Evolutionary conservation across 1,140 invertebrate species (phyloP), one percentile per base, ranked within the genome.

Genomic region (Trachymyrmex septentrionalis): DNA sequence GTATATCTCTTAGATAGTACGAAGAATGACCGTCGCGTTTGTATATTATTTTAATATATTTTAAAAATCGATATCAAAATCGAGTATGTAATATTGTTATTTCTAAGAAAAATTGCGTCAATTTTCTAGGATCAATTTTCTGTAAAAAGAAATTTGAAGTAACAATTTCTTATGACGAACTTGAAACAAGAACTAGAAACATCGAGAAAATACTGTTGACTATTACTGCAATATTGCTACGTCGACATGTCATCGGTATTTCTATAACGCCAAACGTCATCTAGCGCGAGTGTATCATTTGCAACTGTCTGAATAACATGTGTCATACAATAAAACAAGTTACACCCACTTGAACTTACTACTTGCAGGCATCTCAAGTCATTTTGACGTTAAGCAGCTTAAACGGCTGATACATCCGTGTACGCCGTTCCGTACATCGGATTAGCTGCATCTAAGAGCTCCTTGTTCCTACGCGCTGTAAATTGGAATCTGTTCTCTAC

Each of bases 401-500:
- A 84, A 84, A 84, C 80, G 69, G 69, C 55, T 84, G 69, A 84
- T 84, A 84, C 44, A 84, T 84, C 55, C 69, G 80, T 73, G 57
- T 84, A 75, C 38, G 38, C 55, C 48, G 44, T 82, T 82, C 19
- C 34, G 21, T 84, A 84, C 80, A 84, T 84, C 80, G 80, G 80
- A 84, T 84, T 84, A 84, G 80, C 69, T 75, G 55, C 55, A 75
- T 57, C 77, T 63, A 84, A 84, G 69, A 55, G 80, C 55, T 61
- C 80, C 80, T 61, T 84, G 80, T 75, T 84, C 38, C 80, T 84
- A 75, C 80, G 80, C 80, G 69, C 69, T 84, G 69, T 73, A 84
- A 84, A 84, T 84, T 84, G 80, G 80, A 84, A 84, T 84, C 80
- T 84, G 80, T 75, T 84, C 80, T 84, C 80, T 84, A 84, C 73